Evolutionary conservation across 2,797 vertebrate species (phyloP), one percentile per base, ranked within the genome.

Genomic region (Myotis planiceps): DNA sequence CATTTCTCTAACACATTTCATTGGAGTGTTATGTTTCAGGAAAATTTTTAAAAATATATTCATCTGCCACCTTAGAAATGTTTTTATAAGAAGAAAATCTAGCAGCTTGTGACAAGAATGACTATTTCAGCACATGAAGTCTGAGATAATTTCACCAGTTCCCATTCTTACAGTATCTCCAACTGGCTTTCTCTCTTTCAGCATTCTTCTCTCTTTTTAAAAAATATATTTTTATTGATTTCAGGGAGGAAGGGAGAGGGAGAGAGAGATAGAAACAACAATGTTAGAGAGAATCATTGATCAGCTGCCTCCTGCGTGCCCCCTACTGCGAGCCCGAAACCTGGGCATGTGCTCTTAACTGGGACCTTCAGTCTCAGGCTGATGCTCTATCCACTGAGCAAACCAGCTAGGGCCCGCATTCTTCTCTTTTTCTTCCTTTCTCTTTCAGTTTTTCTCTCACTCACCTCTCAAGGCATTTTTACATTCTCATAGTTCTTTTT

Each of bases 51-150:
- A 97, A 97, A 97, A 97, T 97, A 97, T 95, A 97, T 97, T 97
- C 97, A 97, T 97, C 95, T 97, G 97, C 94, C 96, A 97, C 97
- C 97, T 97, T 97, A 97, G 95, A 97, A 94, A 96, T 96, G 97
- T 97, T 97, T 97, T 97, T 92, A 81, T 96, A 95, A 97, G 95
- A 92, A 95, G 92, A 96, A 96, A 97, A 96, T 89, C 68, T 94
- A 97, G 95, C 97, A 97, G 97, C 96, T 97, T 96, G 97, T 96
- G 93, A 97, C 92, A 97, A 96, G 94, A 96, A 85, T 78, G 94
- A 96, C 97, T 96, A 96, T 97, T 97, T 97, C 96, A 95, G 93
- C 95, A 84, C 93, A 96, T 15, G 74, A 89, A 96, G 76, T 84
- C 94, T 93, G 95, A 97, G 82, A 93, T 93, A 72, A 94, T 95